phyloP scores from a whole-genome alignment of 2,113 vertebrate species.

The Chloebia gouldiae region DNA sequence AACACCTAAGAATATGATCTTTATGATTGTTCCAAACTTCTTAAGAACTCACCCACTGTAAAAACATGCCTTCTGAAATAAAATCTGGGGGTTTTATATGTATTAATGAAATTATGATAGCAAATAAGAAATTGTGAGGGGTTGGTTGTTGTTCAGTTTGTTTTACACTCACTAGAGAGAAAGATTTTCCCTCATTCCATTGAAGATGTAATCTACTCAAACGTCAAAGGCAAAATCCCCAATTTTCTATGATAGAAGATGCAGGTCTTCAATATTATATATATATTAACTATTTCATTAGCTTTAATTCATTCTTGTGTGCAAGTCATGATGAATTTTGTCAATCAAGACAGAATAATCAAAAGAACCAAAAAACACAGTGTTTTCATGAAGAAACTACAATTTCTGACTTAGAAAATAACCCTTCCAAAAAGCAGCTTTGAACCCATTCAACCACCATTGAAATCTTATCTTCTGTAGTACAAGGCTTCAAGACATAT shows the following conservation, averaged over 20 bases:
- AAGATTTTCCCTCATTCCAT: neutral
- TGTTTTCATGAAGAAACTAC: neutral
- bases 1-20: neutral
- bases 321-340: neutral
- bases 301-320: neutral
- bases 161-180: neutral
- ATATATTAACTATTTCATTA: neutral
- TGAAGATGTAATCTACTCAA: neutral
- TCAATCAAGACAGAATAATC: neutral
- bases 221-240: neutral
- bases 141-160: neutral
- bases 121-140: accelerated
- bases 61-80: neutral
- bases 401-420: neutral
- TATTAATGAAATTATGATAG: neutral
- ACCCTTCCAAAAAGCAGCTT: neutral
- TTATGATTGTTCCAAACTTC: neutral
- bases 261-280: neutral
- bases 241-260: neutral
- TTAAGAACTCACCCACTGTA: neutral
- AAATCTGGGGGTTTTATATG: neutral
- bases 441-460: neutral
- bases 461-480: neutral
- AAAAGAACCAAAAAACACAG: neutral
- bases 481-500: neutral